Conservation (phyloP, 2,113 vertebrate genomes). For the Apeltes quadracus region DNA sequence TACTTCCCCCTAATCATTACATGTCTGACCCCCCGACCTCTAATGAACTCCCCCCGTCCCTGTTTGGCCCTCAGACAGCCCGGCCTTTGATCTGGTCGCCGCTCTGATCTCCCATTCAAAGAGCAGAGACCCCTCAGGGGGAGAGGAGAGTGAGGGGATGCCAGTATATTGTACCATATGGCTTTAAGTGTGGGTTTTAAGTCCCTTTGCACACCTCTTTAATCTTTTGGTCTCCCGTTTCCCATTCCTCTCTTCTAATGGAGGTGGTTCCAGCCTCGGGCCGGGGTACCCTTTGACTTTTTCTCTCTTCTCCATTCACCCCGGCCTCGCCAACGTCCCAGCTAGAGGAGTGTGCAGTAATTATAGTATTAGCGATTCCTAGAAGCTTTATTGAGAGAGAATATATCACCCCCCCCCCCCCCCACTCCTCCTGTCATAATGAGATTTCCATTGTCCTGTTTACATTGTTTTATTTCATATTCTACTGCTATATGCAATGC, state of each 20-base stretch:
- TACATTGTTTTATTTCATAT: not conserved
- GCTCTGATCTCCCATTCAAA: slow-evolving; percentile 72
- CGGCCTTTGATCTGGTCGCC: slow-evolving; percentile 61
- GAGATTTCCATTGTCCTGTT: slow-evolving; percentile 5
- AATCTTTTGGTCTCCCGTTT: slow-evolving; percentile 37
- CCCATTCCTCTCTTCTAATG: not conserved
- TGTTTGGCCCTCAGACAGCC: slow-evolving; percentile 37
- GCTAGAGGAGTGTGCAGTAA: slow-evolving; percentile 51
- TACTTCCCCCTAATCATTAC: slow-evolving; percentile 48
- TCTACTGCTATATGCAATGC: not conserved
- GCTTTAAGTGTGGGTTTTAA: slow-evolving; percentile 45
- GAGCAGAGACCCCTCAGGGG: slow-evolving; percentile 58
- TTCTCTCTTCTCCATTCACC: not conserved
- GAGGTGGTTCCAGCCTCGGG: not conserved
- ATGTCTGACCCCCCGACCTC: slow-evolving; percentile 54
- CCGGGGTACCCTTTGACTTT: not conserved
- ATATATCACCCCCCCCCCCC: slow-evolving; percentile 10
- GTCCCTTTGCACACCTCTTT: slow-evolving; percentile 30
- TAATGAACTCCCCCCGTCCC: slow-evolving; percentile 65
- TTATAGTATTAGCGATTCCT: slow-evolving; percentile 62
- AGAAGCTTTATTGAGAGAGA: slow-evolving; percentile 58
- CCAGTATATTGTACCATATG: slow-evolving; percentile 34
- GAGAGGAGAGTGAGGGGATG: slow-evolving; percentile 32
- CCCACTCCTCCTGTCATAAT: not conserved
- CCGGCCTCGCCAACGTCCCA: slow-evolving; percentile 1